A percentile compares a stretch with the other conserved stretches of the same genome.
phyloP scores from a whole-genome alignment of 2,797 vertebrate genomes.

The Crenuchus spilurus region DNA sequence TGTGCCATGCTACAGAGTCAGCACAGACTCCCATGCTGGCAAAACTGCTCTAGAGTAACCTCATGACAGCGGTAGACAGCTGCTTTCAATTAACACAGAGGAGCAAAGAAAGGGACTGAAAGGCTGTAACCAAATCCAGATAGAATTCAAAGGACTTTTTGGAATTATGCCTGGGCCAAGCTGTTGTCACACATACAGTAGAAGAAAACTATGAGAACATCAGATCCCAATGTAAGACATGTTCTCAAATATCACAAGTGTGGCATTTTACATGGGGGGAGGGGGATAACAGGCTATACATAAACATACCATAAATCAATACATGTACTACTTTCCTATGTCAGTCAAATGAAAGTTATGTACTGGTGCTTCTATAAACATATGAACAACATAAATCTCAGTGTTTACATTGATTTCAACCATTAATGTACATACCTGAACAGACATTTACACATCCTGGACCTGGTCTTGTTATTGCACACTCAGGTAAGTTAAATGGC shows the following conservation, averaged over 20 bases:
- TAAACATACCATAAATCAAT: background rate
- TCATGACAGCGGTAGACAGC: conserved; percentile 68
- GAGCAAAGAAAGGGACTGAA: conserved; percentile 40
- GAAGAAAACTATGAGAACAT: conserved; percentile 40
- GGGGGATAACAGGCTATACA: background rate
- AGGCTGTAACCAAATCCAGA: conserved; percentile 49
- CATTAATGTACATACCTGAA: too few species aligned
- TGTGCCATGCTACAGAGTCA: conserved; percentile 51
- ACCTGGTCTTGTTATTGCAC: background rate
- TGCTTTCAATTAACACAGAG: conserved; percentile 80
- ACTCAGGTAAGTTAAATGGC: background rate
- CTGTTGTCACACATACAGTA: conserved; percentile 52
- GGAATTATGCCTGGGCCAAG: conserved; percentile 41
- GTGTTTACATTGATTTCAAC: background rate
- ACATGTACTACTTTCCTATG: background rate
- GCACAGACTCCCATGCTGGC: conserved; percentile 39
- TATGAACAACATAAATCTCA: too few species aligned
- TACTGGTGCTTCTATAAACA: too few species aligned
- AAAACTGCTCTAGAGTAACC: conserved; percentile 74
- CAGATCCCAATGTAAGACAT: conserved; percentile 48
- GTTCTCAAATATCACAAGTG: background rate
- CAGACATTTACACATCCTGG: background rate
- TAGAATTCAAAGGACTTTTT: conserved; percentile 50
- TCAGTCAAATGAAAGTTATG: background rate
- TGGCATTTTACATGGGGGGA: background rate